These are phyloP conservation scores for Tringa solitaria DNA, from an alignment of 2,113 vertebrate species.

Conservation along the genomic window DNA sequence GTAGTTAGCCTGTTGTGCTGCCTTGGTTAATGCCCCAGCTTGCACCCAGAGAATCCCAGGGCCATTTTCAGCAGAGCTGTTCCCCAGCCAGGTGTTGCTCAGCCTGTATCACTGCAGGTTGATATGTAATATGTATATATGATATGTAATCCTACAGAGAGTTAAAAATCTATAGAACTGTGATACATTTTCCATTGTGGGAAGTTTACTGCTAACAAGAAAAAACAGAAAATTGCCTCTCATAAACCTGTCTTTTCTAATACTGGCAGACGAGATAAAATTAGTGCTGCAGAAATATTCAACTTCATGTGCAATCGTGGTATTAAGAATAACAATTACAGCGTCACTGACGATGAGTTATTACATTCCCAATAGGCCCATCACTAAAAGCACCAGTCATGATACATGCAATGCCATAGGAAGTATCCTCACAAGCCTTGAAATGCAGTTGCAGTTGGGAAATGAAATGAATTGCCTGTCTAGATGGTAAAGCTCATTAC, in stretches of 20 bases:
- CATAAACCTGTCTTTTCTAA: neutral
- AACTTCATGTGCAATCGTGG: neutral
- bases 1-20: rapidly evolving
- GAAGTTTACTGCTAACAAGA: neutral
- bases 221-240: neutral
- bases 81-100: neutral
- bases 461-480: neutral
- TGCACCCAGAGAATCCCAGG: neutral
- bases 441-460: neutral
- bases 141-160: neutral
- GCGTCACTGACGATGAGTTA: neutral
- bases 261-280: neutral
- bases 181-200: neutral
- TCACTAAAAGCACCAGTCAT: neutral
- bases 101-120: neutral
- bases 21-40: neutral
- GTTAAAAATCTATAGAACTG: neutral
- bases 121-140: too few relatives aligned
- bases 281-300: neutral
- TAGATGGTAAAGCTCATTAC: neutral
- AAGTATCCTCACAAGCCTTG: neutral
- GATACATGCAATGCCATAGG: neutral
- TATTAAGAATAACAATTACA: neutral
- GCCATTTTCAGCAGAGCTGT: neutral
- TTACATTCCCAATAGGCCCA: neutral